phyloP scores from a whole-genome alignment of 2,797 vertebrate genomes.

The Cercopithecus diana region DNA sequence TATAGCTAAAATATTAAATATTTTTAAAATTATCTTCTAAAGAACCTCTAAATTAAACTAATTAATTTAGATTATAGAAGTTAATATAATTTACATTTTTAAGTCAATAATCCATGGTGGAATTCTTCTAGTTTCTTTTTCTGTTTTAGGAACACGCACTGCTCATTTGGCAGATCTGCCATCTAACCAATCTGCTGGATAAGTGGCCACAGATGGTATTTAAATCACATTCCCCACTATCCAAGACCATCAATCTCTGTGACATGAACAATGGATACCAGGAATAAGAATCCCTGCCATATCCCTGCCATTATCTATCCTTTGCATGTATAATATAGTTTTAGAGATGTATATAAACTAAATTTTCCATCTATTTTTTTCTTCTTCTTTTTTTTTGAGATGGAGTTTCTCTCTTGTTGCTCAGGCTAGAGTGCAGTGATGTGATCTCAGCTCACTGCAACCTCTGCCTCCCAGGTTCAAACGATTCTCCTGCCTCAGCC shows the following conservation, averaged over 20 bases:
- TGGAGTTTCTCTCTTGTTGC: too few relatives aligned
- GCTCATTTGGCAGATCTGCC: constrained; percentile 33
- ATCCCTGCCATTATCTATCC: neutral
- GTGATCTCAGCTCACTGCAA: too few relatives aligned
- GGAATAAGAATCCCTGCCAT: neutral
- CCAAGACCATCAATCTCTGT: constrained; percentile 10
- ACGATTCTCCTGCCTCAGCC: too few relatives aligned
- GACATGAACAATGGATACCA: neutral
- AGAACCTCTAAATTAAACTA: neutral
- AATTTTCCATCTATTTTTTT: neutral
- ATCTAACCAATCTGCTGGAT: neutral
- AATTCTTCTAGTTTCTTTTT: neutral
- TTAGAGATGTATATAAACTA: neutral
- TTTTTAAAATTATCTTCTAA: neutral
- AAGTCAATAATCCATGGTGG: neutral
- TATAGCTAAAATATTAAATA: neutral
- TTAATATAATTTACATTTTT: constrained; percentile 5
- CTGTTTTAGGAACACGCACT: constrained; percentile 12
- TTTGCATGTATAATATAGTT: neutral
- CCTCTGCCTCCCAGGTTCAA: too few relatives aligned
- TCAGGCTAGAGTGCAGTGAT: too few relatives aligned
- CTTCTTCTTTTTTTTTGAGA: too few relatives aligned
- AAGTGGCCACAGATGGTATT: constrained; percentile 58
- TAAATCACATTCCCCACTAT: constrained; percentile 27
- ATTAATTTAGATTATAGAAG: neutral